These are phyloP conservation scores for Drosophila subsilvestris DNA, from an alignment of 2,888 invertebrate genomes.

Conservation along the genomic window DNA sequence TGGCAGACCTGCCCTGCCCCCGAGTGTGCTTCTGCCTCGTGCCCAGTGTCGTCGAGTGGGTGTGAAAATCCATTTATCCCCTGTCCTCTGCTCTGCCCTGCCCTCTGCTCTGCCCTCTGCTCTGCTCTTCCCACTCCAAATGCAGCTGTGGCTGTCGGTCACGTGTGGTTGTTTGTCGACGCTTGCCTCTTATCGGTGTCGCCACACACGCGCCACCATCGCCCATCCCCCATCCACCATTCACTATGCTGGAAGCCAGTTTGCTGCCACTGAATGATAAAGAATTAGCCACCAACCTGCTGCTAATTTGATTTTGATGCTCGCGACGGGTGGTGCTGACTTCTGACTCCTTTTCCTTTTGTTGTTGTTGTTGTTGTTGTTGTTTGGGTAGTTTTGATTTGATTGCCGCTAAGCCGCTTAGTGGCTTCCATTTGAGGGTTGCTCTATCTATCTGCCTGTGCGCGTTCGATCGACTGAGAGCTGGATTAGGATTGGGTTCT, in stretches of 20 bases:
- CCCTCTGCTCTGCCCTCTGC: background rate
- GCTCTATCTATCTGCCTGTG: slow-evolving; percentile 18
- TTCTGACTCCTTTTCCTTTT: slow-evolving; percentile 19
- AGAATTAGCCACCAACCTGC: slow-evolving; percentile 73
- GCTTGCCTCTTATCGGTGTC: slow-evolving; percentile 52
- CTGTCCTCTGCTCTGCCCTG: background rate
- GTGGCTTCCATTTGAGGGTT: slow-evolving; percentile 65
- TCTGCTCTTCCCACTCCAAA: background rate
- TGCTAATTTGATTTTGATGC: slow-evolving; percentile 82
- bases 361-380: too few relatives aligned
- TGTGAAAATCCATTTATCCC: slow-evolving; percentile 38
- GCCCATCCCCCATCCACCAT: background rate
- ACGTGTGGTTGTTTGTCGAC: slow-evolving; percentile 67
- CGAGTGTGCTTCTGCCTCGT: background rate
- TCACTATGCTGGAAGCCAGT: background rate
- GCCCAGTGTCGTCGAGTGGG: slow-evolving; percentile 40
- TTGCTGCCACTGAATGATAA: slow-evolving; percentile 62
- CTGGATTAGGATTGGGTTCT: slow-evolving; percentile 77
- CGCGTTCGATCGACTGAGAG: slow-evolving; percentile 64
- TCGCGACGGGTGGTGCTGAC: slow-evolving; percentile 40
- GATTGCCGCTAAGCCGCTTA: slow-evolving; percentile 78
- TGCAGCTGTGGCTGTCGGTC: slow-evolving; percentile 22
- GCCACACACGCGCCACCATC: slow-evolving; percentile 57
- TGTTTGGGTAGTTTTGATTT: slow-evolving; percentile 51
- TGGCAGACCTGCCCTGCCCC: background rate